Conservation (phyloP, 2,888 invertebrate species). For the Suillia variegata region DNA sequence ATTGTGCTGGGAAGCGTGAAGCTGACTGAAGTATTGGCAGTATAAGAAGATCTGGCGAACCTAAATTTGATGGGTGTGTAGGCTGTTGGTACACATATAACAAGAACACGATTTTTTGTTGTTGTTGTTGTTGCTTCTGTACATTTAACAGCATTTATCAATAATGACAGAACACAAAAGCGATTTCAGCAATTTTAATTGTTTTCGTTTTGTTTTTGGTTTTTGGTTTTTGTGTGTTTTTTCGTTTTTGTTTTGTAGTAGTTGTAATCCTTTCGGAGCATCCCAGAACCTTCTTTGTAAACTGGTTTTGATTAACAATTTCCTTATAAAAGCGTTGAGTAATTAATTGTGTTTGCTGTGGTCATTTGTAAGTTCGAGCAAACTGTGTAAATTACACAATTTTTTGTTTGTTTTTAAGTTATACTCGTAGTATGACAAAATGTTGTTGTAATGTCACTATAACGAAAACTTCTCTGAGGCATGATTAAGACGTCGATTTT, state of each 20-base stretch:
- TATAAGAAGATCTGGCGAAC: neutral
- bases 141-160: conserved; percentile 11
- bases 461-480: too few species aligned
- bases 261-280: neutral
- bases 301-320: neutral
- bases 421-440: too few species aligned
- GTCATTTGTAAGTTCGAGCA: too few species aligned
- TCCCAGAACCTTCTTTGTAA: too few species aligned
- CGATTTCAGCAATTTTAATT: neutral
- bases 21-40: neutral
- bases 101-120: conserved; percentile 1
- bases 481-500: too few species aligned
- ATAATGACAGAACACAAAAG: conserved; percentile 11
- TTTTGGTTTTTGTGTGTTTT: neutral
- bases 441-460: too few species aligned
- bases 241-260: neutral
- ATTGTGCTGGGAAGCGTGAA: too few species aligned
- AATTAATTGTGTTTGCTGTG: too few species aligned
- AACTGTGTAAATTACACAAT: too few species aligned
- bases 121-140: neutral
- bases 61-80: neutral
- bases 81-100: too few species aligned
- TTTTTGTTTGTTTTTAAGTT: too few species aligned
- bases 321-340: neutral
- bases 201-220: neutral